Evolutionary conservation across 30 jellyfish, hydroid and myxozoan genomes (phyloP), one percentile per base, ranked within the genome.

Genomic region (Aurelia coerulea): DNA sequence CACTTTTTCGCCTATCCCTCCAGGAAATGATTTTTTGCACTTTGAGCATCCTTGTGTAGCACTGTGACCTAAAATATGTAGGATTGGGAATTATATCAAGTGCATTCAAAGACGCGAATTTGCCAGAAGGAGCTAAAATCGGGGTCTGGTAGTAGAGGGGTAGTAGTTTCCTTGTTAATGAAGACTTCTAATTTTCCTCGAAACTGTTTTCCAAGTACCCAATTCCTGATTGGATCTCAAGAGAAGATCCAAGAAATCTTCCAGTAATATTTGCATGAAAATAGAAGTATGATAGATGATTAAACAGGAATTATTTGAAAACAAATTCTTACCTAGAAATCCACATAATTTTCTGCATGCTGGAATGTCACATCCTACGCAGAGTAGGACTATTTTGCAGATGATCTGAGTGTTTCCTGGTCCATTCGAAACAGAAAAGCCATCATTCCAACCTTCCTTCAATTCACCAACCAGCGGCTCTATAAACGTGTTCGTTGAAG

Each of bases 361-460:
- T 19, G 86, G 90, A 39, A 79, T 79, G 52, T 79, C 88, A 77
- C 88, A 77, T 17, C 88, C 88, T 18, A 77, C 88, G 31, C 88
- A 77, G 59, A 74, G 84, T 13, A 58, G 64, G 39, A 41, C 88
- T 18, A 77, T 32, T 18, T 77, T 15, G 62, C 31, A 77, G 64
- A 33, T n/a, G 29, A n/a, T 37, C 68, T 32, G 63, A 51, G 58
- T 77, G 19, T 6, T 53, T 51, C 34, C 58, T 15, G 74, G 10
- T 62, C 29, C 68, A 50, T 77, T 50, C 0, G 74, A 79, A 17
- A 79, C 29, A 8, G n/a, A 1, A 46, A 79, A 79, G 52, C 86
- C 90, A 34, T 62, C 54, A 65, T 37, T 65, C 90, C 85, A 79
- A 50, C 85, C 90, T 37, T 14, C 23, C 17, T 79, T 79, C 85